A percentile compares a stretch with the other conserved stretches of the same genome.
phyloP scores from a whole-genome alignment of 2,113 vertebrate genomes.

The Lophotis ruficrista region DNA sequence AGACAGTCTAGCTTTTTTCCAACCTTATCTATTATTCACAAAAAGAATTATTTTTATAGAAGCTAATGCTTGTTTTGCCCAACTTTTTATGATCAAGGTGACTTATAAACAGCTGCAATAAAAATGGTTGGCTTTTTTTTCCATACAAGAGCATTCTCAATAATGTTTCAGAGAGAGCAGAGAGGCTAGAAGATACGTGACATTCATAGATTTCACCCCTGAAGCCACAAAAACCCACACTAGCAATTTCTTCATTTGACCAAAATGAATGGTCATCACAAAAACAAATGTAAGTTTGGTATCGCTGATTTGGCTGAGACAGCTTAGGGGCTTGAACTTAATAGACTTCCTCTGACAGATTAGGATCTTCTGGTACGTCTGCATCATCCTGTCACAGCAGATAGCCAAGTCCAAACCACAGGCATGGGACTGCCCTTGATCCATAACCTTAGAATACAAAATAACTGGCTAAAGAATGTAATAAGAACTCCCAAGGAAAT shows the following conservation, averaged over 20 bases:
- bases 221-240: slow-evolving; percentile 76
- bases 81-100: slow-evolving; percentile 75
- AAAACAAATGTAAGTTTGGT: slow-evolving; percentile 80
- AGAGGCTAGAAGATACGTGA: slow-evolving; percentile 81
- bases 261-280: slow-evolving; percentile 83
- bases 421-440: slow-evolving; percentile 75
- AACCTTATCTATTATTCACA: slow-evolving; percentile 15
- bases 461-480: slow-evolving; percentile 23
- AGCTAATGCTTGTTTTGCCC: slow-evolving; percentile 31
- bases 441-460: slow-evolving; percentile 79
- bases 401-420: slow-evolving; percentile 74
- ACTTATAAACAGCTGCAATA: slow-evolving; percentile 75
- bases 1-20: background rate
- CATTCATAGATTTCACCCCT: slow-evolving; percentile 82
- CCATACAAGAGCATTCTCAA: slow-evolving; percentile 65
- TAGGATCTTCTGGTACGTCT: slow-evolving; percentile 70
- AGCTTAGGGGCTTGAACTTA: slow-evolving; percentile 80
- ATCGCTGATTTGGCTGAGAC: slow-evolving; percentile 77
- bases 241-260: slow-evolving; percentile 81
- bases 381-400: slow-evolving; percentile 75
- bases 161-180: slow-evolving; percentile 75
- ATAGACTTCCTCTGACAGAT: slow-evolving; percentile 81
- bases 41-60: slow-evolving; percentile 19
- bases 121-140: slow-evolving; percentile 38
- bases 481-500: slow-evolving; percentile 52